Evolutionary conservation across 2,113 vertebrate genomes (phyloP), one percentile per base, ranked within the genome.

Genomic region (Chunga burmeisteri): DNA sequence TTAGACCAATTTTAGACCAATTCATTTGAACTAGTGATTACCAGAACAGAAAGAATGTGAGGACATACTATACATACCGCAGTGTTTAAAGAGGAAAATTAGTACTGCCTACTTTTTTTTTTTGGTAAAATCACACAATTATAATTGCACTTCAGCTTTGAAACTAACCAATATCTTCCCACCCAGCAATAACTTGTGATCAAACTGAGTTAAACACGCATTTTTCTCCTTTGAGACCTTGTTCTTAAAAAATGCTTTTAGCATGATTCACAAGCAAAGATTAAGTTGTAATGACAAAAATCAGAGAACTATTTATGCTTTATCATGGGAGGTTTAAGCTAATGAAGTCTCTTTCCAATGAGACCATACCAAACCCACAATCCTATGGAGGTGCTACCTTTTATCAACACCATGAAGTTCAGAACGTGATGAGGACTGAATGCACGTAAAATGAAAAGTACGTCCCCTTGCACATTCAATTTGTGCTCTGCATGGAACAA

Each of bases 231-330:
- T 9, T 36, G 74, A 92, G 84, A 94, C 55, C 78, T 46, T n/a
- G 20, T 36, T 92, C 44, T 88, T 74, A 84, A 70, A 90, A 97
- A 81, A 59, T 90, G 79, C 75, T 84, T 96, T 95, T 63, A 84
- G 80, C n/a, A 36, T 68, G 90, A 96, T 78, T 95, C 81, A 92
- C 1, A 1, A 50, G 67, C 61, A 87, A 95, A 94, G 75, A 91
- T 83, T 63, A 92, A 93, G 75, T 42, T 81, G 61, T 67, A 96
- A 84, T 27, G 68, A 87, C 78, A 96, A 95, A 95, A 91, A 75
- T 11, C 47, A 94, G 65, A 84, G 32, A 72, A 81, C 23, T 87
- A 55, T 59, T 96, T 94, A 84, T 71, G 83, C 77, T 84, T 66
- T 86, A 74, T 66, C 86, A 94, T 34, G 59, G 82, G 72, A 92